These are phyloP conservation scores for Standfussiana lucernea DNA, from an alignment of 2,888 invertebrate species.

Conservation along the genomic window DNA sequence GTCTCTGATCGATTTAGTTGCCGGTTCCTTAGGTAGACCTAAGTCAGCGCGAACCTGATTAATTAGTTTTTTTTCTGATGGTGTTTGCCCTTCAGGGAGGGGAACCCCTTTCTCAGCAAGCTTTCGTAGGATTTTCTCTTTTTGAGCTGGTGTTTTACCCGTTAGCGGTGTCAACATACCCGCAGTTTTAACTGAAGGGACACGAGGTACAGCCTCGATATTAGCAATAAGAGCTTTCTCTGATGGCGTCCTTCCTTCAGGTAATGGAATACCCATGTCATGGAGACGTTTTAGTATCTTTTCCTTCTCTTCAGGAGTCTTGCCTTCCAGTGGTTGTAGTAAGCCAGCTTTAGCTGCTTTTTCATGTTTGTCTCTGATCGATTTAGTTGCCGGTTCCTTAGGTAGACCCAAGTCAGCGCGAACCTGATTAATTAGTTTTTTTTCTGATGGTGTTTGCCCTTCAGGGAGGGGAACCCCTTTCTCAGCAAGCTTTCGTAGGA, in stretches of 20 bases:
- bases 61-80: conserved; percentile 65
- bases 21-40: conserved; percentile 58
- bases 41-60: conserved; percentile 57
- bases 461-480: conserved; percentile 47
- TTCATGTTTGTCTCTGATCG: conserved; percentile 42
- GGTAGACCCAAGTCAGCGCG: conserved; percentile 60
- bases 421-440: conserved; percentile 43
- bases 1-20: conserved; percentile 47
- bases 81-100: conserved; percentile 45
- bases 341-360: conserved; percentile 64
- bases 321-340: conserved; percentile 61
- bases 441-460: conserved; percentile 65
- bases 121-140: conserved; percentile 10
- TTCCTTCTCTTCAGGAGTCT: conserved; percentile 64
- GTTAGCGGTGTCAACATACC: no score
- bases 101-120: conserved; percentile 51
- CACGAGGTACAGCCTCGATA: background rate
- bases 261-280: conserved; percentile 65
- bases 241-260: conserved; percentile 69
- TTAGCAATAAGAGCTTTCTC: conserved; percentile 38
- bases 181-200: background rate
- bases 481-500: conserved; percentile 46
- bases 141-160: no score
- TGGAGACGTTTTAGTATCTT: conserved; percentile 60
- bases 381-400: conserved; percentile 53